These are phyloP conservation scores for Coregonus clupeaformis DNA, from an alignment of 2,113 vertebrate genomes.

Conservation along the genomic window DNA sequence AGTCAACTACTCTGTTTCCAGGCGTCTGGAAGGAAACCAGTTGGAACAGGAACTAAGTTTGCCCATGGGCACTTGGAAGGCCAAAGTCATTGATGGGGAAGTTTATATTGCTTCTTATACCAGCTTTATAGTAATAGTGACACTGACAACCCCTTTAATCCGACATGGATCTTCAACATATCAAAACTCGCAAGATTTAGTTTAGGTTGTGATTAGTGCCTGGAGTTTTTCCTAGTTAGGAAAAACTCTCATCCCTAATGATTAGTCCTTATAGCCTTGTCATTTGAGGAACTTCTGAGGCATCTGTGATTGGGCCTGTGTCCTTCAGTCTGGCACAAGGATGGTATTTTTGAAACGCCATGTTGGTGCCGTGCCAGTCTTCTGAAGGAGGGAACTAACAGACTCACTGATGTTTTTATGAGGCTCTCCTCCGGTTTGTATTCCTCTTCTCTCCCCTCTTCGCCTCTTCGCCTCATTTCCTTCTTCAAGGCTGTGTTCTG, in stretches of 20 bases:
- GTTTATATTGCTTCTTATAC: too few relatives aligned
- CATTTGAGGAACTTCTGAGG: conserved; percentile 24
- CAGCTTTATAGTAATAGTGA: too few relatives aligned
- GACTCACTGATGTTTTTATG: conserved; percentile 35
- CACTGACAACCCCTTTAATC: not conserved
- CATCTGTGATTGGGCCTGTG: conserved; percentile 16
- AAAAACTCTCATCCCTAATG: not conserved
- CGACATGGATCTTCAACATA: too few relatives aligned
- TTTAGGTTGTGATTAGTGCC: too few relatives aligned
- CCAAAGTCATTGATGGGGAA: not conserved
- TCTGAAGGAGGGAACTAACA: conserved; percentile 15
- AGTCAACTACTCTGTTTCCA: conserved; percentile 23
- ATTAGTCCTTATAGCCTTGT: not conserved
- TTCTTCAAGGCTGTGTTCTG: conserved; percentile 14
- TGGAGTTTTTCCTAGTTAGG: too few relatives aligned
- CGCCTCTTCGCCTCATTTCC: conserved; percentile 10
- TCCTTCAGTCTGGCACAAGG: conserved; percentile 26
- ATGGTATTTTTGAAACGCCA: conserved; percentile 36
- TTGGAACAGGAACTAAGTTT: not conserved
- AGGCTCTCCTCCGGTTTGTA: conserved; percentile 25
- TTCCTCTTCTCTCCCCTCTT: conserved; percentile 8
- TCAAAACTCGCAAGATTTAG: too few relatives aligned
- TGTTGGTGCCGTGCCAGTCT: too few relatives aligned
- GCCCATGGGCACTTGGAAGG: not conserved
- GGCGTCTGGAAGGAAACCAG: conserved; percentile 3